A percentile compares a stretch with the other conserved stretches of the same genome.
These are phyloP conservation scores for Pandemis cinnamomeana DNA, from an alignment of 2,888 invertebrate genomes.

Conservation along the genomic window DNA sequence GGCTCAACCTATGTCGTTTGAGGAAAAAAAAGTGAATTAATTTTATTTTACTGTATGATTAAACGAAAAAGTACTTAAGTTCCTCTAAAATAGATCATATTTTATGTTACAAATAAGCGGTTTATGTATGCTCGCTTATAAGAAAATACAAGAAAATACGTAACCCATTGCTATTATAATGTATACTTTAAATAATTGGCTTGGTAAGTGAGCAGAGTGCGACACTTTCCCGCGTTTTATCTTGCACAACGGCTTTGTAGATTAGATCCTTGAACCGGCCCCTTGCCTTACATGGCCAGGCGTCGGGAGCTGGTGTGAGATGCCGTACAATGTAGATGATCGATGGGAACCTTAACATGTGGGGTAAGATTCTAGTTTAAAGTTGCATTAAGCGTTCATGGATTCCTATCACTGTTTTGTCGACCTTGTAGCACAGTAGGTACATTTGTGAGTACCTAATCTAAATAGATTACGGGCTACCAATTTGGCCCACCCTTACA, in stretches of 20 bases:
- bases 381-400: neutral
- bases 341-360: constrained; percentile 22
- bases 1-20: no score
- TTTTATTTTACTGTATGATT: no score
- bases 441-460: no score
- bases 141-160: neutral
- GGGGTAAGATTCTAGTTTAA: neutral
- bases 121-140: no score
- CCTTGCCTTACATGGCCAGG: constrained; percentile 33
- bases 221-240: constrained; percentile 25
- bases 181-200: constrained; percentile 5
- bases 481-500: no score
- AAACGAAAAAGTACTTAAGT: no score
- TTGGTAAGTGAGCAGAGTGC: neutral
- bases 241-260: constrained; percentile 33
- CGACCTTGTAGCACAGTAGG: no score
- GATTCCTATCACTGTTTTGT: neutral
- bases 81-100: no score
- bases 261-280: constrained; percentile 34
- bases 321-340: constrained; percentile 20
- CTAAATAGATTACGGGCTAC: no score
- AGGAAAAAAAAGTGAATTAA: no score
- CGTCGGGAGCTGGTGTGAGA: constrained; percentile 23
- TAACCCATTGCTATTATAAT: neutral
- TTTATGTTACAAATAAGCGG: neutral